phyloP scores from a whole-genome alignment of 2,113 vertebrate species.

The Vulpes vulpes region DNA sequence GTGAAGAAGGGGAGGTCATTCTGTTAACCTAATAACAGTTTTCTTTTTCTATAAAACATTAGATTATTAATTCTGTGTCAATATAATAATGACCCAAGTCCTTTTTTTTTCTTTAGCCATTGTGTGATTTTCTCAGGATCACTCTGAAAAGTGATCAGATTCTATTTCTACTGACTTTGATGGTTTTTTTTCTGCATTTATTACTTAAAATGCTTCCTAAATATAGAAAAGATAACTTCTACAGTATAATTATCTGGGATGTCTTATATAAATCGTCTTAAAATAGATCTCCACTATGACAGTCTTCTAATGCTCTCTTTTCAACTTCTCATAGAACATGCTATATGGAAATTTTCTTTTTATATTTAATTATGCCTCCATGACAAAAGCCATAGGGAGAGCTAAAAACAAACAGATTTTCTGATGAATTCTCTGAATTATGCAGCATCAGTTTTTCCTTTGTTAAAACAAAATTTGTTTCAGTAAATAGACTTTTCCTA shows the following conservation, averaged over 20 bases:
- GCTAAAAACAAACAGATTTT: constrained; percentile 36
- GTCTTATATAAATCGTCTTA: constrained; percentile 73
- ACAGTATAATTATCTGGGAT: constrained; percentile 68
- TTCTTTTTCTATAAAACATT: neutral
- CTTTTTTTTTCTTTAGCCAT: neutral
- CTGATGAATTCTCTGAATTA: neutral
- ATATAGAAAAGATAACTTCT: constrained; percentile 71
- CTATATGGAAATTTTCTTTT: constrained; percentile 60
- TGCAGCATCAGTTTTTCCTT: neutral
- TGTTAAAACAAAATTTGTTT: constrained; percentile 18
- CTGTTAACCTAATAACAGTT: neutral
- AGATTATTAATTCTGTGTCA: neutral
- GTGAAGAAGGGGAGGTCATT: neutral
- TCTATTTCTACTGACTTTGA: constrained; percentile 64
- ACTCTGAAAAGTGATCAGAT: constrained; percentile 51
- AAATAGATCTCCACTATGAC: constrained; percentile 71
- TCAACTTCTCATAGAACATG: constrained; percentile 46
- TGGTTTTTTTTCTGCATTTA: constrained; percentile 65
- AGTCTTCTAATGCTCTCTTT: constrained; percentile 67
- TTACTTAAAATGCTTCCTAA: constrained; percentile 65
- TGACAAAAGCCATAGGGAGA: constrained; percentile 37
- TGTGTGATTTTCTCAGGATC: constrained; percentile 27
- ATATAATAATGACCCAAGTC: neutral
- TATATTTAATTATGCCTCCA: constrained; percentile 46
- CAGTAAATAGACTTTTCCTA: neutral